Evolutionary conservation across 2,113 vertebrate species (phyloP).

Genomic region (Phalacrocorax pelagicus): DNA sequence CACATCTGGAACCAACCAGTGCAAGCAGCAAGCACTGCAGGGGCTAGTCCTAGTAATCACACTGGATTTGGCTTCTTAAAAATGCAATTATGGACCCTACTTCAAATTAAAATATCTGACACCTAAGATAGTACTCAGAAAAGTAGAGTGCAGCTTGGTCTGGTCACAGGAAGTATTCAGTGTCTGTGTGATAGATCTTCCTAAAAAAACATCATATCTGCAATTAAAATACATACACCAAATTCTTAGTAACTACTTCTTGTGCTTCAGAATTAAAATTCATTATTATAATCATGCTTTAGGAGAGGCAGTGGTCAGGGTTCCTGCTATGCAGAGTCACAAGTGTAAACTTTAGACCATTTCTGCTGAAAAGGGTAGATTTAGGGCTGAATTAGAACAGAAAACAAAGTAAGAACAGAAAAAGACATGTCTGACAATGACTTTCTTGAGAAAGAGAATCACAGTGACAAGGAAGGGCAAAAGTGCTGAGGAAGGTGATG

Average conservation of each 20-base stretch:
- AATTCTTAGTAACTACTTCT: not conserved
- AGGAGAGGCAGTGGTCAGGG: not conserved
- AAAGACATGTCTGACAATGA: not conserved
- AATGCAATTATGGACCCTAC: not conserved
- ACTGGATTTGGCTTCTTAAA: not conserved
- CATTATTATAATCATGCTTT: not conserved
- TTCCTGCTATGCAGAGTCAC: not conserved
- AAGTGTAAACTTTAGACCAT: not conserved
- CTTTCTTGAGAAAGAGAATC: not conserved
- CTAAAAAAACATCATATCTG: not conserved
- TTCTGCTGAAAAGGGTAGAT: not conserved
- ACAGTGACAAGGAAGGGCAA: conserved; percentile 28
- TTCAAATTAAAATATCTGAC: not conserved
- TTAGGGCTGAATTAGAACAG: not conserved
- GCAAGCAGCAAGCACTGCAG: not conserved
- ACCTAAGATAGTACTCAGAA: not conserved
- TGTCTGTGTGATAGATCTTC: not conserved
- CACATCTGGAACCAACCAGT: not conserved
- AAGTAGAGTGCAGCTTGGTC: not conserved
- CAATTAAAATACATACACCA: not conserved
- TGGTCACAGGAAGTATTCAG: not conserved
- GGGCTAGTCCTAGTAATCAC: no score
- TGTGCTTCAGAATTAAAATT: not conserved
- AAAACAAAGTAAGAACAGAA: not conserved
- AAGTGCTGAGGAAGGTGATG: conserved; percentile 39